Evolutionary conservation across 2,888 invertebrate genomes (phyloP), one percentile per base, ranked within the genome.

Genomic region (Conchocele bisecta): DNA sequence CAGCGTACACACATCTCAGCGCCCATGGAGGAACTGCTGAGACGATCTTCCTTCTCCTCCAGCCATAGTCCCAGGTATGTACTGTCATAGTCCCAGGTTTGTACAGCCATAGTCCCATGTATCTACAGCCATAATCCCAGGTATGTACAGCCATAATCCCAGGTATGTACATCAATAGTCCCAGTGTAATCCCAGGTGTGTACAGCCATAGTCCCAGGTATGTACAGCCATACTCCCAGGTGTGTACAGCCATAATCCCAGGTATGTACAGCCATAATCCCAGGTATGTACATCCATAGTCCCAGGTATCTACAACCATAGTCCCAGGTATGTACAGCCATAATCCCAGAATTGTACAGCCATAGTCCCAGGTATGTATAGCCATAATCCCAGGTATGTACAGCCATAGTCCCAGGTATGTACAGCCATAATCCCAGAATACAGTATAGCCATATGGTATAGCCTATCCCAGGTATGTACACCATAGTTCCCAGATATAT

Each of bases 11-110:
- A 51, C 9, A 66, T 73, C 46, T 69, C 72, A 65, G 60, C 83
- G 77, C 72, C 83, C 59, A 56, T 64, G 54, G 63, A 83, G 81
- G 75, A 86, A 76, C 56, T 64, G 48, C 39, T 75, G 75, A 57
- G 87, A 44, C 39, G 68, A 42, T 66, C 74, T 33, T 69, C 69
- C 35, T 71, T 70, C 22, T 68, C 70, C 35, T 71, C 70, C 0
- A 51, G 64, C 11, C 42, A 59, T 15, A 75, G 75, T 67, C 69
- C 65, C 24, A 69, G 72, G 69, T 76, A 53, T 41, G 48, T 29
- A 20, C 15, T n/a, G 11, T 44, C 20, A 17, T 44, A 11, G 17
- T 44, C 9, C 9, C 20, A 20, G 9, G 9, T 44, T 44, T 9
- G 13, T 17, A 44, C 17, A 13, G 26, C 26, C 28, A 11, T 22